Base-by-base conservation (phyloP, 2,113 vertebrate species). In the Lepidiolamprologus cunningtoni region DNA sequence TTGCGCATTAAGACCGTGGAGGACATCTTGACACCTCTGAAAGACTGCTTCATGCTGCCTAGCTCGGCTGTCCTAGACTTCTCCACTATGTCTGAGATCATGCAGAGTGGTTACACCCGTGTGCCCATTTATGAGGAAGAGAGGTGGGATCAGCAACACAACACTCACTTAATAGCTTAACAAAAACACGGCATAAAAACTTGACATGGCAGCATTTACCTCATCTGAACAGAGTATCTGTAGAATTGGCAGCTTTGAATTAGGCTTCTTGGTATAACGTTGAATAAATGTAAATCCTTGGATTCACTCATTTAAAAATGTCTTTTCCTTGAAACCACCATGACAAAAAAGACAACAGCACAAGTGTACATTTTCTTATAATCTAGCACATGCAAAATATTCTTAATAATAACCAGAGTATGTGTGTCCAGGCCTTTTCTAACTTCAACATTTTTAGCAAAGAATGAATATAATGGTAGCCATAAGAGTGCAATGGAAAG, bases 41-140 rank as follows among this genome's bases (percentile, higher is more conserved):
- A 97, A 58, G 97, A 98, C 84, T 98, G 98, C 90, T 98, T 98
- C 95, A 98, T 98, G 98, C 96, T 98, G 68, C 96, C 97, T 26
- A 95, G 97, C 82, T 94, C 95, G 3, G 94, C 96, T 2, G 91
- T 97, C 42, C 96, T 98, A 88, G 98, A 98, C 92, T 98, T 98
- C 90, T 94, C 94, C 91, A 98, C 97, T 90, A 97, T 98, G 97
- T 98, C 98, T 0, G 96, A 96, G 86, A 97, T 99, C 95, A 98
- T 99, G 98, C 98, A 98, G 97, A 97, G 98, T 47, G 97, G 98
- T 5, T 97, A 98, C 96, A 98, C 97, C 2, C 96, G 97, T 6
- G 97, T 99, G 21, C 98, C 98, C 0, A 97, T 99, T 17, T 99
- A 98, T 4, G 98, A 99, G 85, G 98, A 98, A 42, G 98, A 98